Conservation (phyloP, 2,113 vertebrate genomes). For the Leptocoma aspasia region DNA sequence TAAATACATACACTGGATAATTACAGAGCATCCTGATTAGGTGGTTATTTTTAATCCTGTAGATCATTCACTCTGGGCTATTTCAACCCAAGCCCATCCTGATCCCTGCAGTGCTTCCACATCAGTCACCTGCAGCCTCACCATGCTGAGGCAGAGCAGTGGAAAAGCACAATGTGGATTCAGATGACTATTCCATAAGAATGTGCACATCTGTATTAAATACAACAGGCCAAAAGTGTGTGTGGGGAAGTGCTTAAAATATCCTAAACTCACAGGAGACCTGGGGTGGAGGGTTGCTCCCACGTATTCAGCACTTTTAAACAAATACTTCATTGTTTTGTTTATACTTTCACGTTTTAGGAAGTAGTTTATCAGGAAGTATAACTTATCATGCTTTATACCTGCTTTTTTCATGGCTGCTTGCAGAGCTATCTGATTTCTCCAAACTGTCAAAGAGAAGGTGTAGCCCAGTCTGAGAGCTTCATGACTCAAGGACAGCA, state of each 20-base stretch:
- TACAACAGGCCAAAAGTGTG: neutral
- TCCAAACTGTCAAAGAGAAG: neutral
- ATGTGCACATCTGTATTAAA: neutral
- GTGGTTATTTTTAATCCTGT: neutral
- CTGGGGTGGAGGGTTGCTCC: neutral
- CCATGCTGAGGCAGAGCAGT: neutral
- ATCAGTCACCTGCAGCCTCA: neutral
- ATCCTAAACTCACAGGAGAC: neutral
- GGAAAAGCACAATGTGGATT: neutral
- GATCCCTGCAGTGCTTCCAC: neutral
- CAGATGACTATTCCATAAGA: rapidly evolving
- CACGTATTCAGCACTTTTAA: neutral
- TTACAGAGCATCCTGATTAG: neutral
- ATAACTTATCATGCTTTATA: neutral
- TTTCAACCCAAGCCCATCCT: neutral
- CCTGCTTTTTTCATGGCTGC: neutral
- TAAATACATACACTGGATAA: neutral
- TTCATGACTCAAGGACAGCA: neutral
- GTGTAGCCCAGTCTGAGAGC: neutral
- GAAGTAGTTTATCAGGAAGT: neutral
- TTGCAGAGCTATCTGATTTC: neutral
- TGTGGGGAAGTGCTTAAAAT: neutral
- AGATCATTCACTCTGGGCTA: neutral
- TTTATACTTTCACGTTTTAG: neutral
- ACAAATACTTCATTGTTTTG: neutral